These are phyloP conservation scores for Epinephelus lanceolatus DNA, from an alignment of 2,113 vertebrate species.

Conservation along the genomic window DNA sequence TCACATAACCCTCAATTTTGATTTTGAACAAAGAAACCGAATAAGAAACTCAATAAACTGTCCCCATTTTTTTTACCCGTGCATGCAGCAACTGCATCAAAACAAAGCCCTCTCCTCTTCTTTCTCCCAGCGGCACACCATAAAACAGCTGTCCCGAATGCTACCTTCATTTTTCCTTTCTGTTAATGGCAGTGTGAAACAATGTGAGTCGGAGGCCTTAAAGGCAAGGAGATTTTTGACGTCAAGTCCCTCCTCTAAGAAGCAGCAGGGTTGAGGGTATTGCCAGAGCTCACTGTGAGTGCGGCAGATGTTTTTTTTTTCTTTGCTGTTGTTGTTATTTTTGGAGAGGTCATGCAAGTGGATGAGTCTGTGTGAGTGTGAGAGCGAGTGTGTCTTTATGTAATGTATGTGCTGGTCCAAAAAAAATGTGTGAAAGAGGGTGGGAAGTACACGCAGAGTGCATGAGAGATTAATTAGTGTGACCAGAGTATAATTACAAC, in stretches of 20 bases:
- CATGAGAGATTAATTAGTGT: slow-evolving; percentile 70
- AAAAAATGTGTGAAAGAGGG: slow-evolving; percentile 43
- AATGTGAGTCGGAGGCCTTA: slow-evolving; percentile 55
- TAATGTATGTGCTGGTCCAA: slow-evolving; percentile 30
- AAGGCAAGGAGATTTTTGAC: slow-evolving; percentile 37
- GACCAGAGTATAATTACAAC: slow-evolving; percentile 71
- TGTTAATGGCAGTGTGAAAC: slow-evolving; percentile 68
- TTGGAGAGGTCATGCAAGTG: slow-evolving; percentile 51
- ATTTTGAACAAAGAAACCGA: slow-evolving; percentile 30
- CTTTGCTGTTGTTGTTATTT: slow-evolving; percentile 57
- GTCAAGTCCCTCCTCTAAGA: slow-evolving; percentile 39
- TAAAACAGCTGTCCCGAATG: slow-evolving; percentile 73
- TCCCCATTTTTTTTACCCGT: slow-evolving; percentile 33
- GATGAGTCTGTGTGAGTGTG: background rate
- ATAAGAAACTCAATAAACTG: background rate
- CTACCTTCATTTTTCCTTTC: slow-evolving; percentile 21
- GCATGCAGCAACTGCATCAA: slow-evolving; percentile 51
- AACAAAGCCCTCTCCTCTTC: slow-evolving; percentile 43
- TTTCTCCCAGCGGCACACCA: slow-evolving; percentile 32
- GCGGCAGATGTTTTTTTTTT: slow-evolving; percentile 56
- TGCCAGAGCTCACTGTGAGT: slow-evolving; percentile 21
- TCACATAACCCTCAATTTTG: slow-evolving; percentile 23
- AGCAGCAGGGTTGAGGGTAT: slow-evolving; percentile 48
- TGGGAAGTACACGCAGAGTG: slow-evolving; percentile 32
- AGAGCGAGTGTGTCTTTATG: slow-evolving; percentile 15